Base-by-base conservation (phyloP, 2,888 invertebrate species). In the Allophyes oxyacanthae region DNA sequence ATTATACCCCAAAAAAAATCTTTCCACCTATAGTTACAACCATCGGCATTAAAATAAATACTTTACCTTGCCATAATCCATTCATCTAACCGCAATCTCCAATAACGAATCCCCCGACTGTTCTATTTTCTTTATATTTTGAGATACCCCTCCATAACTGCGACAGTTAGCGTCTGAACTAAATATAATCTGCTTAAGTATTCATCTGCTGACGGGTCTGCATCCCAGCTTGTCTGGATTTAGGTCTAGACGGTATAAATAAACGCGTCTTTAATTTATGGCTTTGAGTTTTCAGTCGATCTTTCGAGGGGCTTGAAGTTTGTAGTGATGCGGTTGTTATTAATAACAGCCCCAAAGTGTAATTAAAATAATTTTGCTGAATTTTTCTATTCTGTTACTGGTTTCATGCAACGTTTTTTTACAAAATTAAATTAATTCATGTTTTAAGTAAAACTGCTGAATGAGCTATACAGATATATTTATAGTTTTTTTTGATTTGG, bases 241-340 rank as follows among this genome's bases (percentile, higher is more conserved):
- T 69, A 60, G 68, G 84, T 83, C 83, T 82, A 82, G 83, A 84
- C 83, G 70, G 25, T 71, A 67, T 72, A 69, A 72, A 77, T 65
- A 67, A 38, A 50, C 9, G 9, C 25, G 51, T 14, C 38, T 56
- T 45, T 57, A 46, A 60, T 25, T 62, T 57, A 55, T 55, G 38
- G 52, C 34, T 49, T 51, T n/a, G 11, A 34, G 25, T 54, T 62
- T 49, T 13, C 1, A 41, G 43, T 14, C 38, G 20, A 44, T 48
- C 28, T 32, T 56, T 30, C 3, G 8, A 20, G 32, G 9, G 6
- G 2, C 14, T 28, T 8, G 11, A 26, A 32, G 20, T 44, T 48
- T 64, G 28, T 6, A 28, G 20, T n/a, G n/a, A 25, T 25, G 3
- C 6, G 6, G 25, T 25, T 25, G 3, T 6, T 25, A 6, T 25